phyloP scores from a whole-genome alignment of 2,797 vertebrate species.

The Catharus ustulatus region DNA sequence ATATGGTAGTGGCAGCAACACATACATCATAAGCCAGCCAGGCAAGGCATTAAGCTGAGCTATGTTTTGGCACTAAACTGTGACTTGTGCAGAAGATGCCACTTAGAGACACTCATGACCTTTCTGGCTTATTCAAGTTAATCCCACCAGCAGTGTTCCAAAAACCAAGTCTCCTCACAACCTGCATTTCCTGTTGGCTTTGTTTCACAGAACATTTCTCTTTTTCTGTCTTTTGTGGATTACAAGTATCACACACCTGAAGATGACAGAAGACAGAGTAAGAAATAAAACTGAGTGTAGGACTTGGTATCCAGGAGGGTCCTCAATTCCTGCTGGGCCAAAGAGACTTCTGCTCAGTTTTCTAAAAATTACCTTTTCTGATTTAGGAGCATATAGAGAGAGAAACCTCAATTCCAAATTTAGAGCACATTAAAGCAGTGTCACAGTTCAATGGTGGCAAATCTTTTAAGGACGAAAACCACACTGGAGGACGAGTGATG shows the following conservation, averaged over 20 bases:
- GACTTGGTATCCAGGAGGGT: not conserved
- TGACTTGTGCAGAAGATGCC: not conserved
- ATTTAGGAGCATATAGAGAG: not conserved
- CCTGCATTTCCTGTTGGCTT: not conserved
- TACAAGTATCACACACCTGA: not conserved
- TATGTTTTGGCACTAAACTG: not conserved
- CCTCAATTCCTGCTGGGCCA: not conserved
- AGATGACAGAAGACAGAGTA: not conserved
- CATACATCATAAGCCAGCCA: not conserved
- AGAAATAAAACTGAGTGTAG: not conserved
- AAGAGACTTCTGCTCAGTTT: not conserved
- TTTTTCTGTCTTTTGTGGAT: not conserved
- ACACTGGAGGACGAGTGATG: not conserved
- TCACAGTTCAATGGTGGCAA: not conserved
- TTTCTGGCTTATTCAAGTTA: not conserved
- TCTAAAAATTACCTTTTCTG: slow-evolving; percentile 13
- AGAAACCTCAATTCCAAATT: slow-evolving; percentile 40
- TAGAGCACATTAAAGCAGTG: not conserved
- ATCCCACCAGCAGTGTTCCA: not conserved
- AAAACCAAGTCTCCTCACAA: not conserved
- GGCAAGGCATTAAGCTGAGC: not conserved
- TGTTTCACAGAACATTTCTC: not conserved
- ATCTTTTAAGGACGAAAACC: slow-evolving; percentile 10
- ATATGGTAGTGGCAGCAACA: not conserved
- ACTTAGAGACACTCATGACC: not conserved